Conservation (phyloP, 2,888 invertebrate genomes). For the Argyra leucocephala region DNA sequence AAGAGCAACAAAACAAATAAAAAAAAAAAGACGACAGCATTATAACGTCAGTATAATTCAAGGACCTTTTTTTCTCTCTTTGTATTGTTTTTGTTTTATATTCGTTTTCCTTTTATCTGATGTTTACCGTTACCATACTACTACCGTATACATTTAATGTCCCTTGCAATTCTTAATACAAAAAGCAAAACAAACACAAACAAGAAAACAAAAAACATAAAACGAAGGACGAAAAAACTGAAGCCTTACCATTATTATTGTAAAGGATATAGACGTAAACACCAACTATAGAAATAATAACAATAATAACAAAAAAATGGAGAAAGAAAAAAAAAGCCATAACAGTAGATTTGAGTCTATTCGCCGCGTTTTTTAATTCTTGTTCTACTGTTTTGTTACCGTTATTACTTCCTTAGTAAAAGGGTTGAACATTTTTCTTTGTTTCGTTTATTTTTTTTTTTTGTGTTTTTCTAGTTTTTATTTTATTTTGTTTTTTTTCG, state of each 20-base stretch:
- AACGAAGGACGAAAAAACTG: no score
- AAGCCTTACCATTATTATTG: not conserved
- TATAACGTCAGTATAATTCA: not conserved
- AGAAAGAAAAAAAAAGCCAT: not conserved
- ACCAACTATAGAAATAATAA: not conserved
- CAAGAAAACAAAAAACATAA: not conserved
- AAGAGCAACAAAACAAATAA: not conserved
- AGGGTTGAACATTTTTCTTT: constrained; percentile 23
- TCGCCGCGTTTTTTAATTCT: constrained; percentile 22
- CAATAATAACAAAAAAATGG: not conserved
- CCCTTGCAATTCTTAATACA: not conserved
- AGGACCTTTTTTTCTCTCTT: not conserved
- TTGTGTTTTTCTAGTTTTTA: constrained; percentile 26
- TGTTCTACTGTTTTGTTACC: constrained; percentile 18
- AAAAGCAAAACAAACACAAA: not conserved
- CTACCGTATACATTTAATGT: not conserved
- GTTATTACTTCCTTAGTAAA: constrained; percentile 10
- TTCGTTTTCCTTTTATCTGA: not conserved
- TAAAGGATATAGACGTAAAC: not conserved
- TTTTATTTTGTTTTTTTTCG: constrained; percentile 9
- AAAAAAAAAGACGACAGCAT: not conserved
- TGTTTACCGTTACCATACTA: not conserved
- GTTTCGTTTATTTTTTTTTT: constrained; percentile 30
- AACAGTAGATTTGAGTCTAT: not conserved
- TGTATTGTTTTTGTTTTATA: not conserved